Evolutionary conservation across 2,113 vertebrate species (phyloP).

Genomic region (Ceuthmochares aereus): DNA sequence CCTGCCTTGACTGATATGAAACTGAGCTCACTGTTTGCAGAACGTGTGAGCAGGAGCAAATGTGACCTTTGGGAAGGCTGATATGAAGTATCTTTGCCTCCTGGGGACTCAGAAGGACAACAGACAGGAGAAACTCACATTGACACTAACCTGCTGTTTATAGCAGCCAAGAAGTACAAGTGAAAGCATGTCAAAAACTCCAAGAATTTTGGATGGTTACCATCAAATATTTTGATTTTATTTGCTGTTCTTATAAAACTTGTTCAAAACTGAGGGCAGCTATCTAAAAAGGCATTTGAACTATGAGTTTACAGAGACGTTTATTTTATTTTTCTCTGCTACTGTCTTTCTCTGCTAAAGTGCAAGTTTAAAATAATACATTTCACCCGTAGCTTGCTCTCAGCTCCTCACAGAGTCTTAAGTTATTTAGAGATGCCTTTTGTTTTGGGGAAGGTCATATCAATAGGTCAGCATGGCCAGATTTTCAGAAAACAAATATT

Average conservation of each 20-base stretch:
- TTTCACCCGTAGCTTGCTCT: not conserved
- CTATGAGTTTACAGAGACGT: not conserved
- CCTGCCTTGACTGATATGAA: not conserved
- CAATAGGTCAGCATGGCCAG: not conserved
- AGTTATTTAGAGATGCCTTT: not conserved
- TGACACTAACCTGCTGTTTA: conserved; percentile 15
- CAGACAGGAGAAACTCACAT: not conserved
- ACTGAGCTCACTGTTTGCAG: not conserved
- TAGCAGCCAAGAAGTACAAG: conserved; percentile 24
- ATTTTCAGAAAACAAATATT: not conserved
- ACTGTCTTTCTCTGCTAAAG: not conserved
- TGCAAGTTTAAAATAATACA: not conserved
- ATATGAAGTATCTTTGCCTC: not conserved
- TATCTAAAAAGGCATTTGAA: not conserved
- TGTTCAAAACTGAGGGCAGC: conserved; percentile 25
- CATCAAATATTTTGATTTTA: conserved; percentile 20
- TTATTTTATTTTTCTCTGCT: conserved; percentile 27
- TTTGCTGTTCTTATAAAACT: conserved; percentile 37
- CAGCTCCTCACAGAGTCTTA: not conserved
- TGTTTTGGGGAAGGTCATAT: not conserved
- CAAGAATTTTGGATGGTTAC: conserved; percentile 46
- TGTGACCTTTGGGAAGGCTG: not conserved
- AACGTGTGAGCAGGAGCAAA: not conserved
- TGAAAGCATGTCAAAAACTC: conserved; percentile 60
- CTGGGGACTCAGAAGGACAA: not conserved